Evolutionary conservation across 2,797 vertebrate species (phyloP).

Genomic region (Cygnus olor): DNA sequence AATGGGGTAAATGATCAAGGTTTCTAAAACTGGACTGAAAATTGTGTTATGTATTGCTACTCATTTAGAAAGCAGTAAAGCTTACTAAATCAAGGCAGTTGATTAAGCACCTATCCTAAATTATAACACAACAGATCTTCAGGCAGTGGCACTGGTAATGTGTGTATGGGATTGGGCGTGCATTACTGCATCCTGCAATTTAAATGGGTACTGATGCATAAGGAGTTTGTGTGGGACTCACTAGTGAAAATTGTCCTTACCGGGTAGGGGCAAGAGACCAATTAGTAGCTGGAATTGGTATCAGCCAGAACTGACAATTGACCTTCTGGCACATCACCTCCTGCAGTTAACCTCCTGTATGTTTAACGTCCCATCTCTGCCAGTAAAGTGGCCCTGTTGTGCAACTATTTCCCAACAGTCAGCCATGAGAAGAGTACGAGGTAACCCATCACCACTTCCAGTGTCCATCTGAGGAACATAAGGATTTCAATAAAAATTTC

Average conservation of each 20-base stretch:
- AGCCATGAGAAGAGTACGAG: rapidly evolving
- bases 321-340: not conserved
- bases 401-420: not conserved
- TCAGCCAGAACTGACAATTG: not conserved
- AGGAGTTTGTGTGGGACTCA: rapidly evolving
- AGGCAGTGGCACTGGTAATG: not conserved
- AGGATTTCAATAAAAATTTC: not conserved
- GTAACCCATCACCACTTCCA: not conserved
- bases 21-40: slow-evolving; percentile 18
- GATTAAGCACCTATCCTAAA: slow-evolving; percentile 43
- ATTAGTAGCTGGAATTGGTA: not conserved
- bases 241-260: not conserved
- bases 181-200: not conserved
- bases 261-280: not conserved
- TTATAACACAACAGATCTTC: not conserved
- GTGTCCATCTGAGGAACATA: not conserved
- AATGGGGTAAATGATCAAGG: slow-evolving; percentile 35
- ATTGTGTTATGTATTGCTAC: not conserved
- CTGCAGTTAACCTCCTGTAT: not conserved
- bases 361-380: not conserved
- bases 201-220: rapidly evolving
- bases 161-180: not conserved
- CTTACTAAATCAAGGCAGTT: slow-evolving; percentile 27
- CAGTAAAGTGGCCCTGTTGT: not conserved
- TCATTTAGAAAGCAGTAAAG: slow-evolving; percentile 31